These are phyloP conservation scores for Thereva nobilitata DNA, from an alignment of 2,888 invertebrate genomes.

Conservation along the genomic window DNA sequence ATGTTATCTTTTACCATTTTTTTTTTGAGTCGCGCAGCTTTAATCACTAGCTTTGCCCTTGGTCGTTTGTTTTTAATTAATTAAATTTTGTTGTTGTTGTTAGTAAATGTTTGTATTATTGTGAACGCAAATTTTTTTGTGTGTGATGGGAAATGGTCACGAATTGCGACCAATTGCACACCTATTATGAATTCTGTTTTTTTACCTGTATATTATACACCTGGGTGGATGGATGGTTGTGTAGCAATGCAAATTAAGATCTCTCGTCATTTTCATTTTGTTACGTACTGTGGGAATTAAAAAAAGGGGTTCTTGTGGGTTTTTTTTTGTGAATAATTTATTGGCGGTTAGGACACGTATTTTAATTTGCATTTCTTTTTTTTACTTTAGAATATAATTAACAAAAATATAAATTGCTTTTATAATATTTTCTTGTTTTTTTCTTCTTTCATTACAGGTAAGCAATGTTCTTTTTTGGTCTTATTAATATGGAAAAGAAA, in stretches of 20 bases:
- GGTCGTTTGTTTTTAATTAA: not conserved
- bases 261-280: too few relatives aligned
- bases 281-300: too few relatives aligned
- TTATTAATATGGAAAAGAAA: not conserved
- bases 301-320: too few relatives aligned
- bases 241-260: too few relatives aligned
- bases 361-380: conserved; percentile 7
- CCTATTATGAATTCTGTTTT: not conserved
- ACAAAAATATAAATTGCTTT: not conserved
- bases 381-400: not conserved
- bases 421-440: not conserved
- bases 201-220: not conserved
- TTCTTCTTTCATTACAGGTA: conserved; percentile 6
- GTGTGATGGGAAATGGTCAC: conserved; percentile 3
- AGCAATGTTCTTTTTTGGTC: not conserved
- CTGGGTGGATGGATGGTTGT: not conserved
- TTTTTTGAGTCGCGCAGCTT: not conserved
- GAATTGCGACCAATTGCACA: not conserved
- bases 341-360: too few relatives aligned
- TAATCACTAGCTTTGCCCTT: conserved; percentile 3
- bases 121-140: not conserved
- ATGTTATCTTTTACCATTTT: too few relatives aligned
- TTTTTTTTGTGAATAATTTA: too few relatives aligned
- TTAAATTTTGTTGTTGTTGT: not conserved
- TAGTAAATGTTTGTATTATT: too few relatives aligned